Evolutionary conservation across 2,113 vertebrate genomes (phyloP).

Genomic region (Peromyscus leucopus): DNA sequence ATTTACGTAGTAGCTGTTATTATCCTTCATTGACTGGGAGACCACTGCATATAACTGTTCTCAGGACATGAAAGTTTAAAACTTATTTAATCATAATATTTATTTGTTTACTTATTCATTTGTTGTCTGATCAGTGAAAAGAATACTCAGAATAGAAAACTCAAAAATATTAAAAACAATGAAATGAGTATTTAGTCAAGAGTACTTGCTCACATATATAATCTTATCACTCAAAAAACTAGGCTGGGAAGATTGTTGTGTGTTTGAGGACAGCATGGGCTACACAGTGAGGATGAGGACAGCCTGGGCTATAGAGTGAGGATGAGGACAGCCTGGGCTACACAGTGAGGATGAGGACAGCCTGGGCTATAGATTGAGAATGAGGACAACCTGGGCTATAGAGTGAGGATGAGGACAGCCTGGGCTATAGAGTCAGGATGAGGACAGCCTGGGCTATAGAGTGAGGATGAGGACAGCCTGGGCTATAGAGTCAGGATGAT

Average conservation of each 20-base stretch:
- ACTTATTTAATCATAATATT: background rate
- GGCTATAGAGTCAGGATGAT: too few species aligned
- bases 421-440: too few species aligned
- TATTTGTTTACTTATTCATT: background rate
- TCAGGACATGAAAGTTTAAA: background rate
- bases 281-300: background rate
- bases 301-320: background rate
- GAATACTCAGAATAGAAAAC: background rate
- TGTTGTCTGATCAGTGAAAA: slow-evolving; percentile 26
- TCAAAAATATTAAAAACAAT: background rate
- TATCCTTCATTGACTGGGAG: background rate
- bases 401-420: too few species aligned
- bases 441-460: too few species aligned
- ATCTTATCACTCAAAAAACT: background rate
- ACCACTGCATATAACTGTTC: background rate
- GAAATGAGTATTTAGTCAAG: background rate
- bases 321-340: too few species aligned
- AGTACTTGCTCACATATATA: background rate
- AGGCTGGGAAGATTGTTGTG: background rate
- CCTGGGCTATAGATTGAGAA: background rate
- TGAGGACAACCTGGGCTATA: too few species aligned
- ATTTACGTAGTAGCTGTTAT: background rate
- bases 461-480: too few species aligned
- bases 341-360: background rate
- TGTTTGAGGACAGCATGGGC: background rate